Conservation (phyloP, 2,113 vertebrate genomes). For the Lophochroa leadbeateri region DNA sequence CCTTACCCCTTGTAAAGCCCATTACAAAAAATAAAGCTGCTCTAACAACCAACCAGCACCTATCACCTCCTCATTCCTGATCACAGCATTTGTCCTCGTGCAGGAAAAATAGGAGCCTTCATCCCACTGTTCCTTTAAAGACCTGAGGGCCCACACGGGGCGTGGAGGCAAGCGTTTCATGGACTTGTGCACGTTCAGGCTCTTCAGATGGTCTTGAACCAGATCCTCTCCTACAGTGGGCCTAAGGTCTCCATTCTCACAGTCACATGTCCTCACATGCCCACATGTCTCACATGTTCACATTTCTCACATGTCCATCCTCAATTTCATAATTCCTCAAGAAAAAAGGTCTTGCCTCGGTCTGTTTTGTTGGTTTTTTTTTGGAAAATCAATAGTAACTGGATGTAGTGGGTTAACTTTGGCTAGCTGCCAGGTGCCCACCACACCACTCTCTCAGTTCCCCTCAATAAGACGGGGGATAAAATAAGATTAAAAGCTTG, state of each 20-base stretch:
- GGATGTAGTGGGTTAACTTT: background rate
- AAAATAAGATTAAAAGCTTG: background rate
- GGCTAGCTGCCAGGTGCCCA: background rate
- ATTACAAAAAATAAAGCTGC: background rate
- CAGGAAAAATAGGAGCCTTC: background rate
- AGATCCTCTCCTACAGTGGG: too few relatives aligned
- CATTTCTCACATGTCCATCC: background rate
- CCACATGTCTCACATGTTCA: too few relatives aligned
- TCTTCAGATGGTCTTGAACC: too few relatives aligned
- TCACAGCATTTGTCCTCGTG: background rate
- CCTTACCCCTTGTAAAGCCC: background rate
- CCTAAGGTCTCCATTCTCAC: too few relatives aligned
- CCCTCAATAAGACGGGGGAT: background rate
- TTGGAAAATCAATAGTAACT: background rate
- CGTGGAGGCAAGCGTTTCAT: background rate
- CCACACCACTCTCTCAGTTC: background rate
- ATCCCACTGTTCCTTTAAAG: background rate
- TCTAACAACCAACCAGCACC: background rate
- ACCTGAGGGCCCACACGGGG: rapidly evolving
- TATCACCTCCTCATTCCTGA: background rate
- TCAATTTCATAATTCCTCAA: background rate
- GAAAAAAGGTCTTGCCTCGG: background rate
- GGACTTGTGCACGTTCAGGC: too few relatives aligned
- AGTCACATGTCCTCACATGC: too few relatives aligned
- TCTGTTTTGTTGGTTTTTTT: background rate